Conservation (phyloP, 2,797 vertebrate genomes). For the Xenentodon cancila region DNA sequence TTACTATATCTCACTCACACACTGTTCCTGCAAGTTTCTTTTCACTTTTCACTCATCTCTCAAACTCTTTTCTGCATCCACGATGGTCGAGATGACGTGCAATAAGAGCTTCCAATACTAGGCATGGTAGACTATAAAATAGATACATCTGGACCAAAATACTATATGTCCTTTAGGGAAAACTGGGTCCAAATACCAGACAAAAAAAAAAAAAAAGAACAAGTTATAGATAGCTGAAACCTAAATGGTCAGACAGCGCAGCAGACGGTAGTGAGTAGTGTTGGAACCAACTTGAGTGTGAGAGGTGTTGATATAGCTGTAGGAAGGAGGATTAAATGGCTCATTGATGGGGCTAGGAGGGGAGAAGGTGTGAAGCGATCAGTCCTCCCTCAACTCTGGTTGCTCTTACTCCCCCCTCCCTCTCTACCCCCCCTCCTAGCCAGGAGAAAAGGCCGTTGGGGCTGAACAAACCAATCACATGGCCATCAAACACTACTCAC, state of each 20-base stretch:
- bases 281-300: conserved; percentile 59
- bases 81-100: conserved; percentile 11
- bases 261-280: conserved; percentile 41
- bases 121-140: conserved; percentile 1
- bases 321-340: conserved; percentile 91
- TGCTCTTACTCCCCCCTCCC: conserved; percentile 38
- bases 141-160: not conserved
- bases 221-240: conserved; percentile 4
- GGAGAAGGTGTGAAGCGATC: conserved; percentile 88
- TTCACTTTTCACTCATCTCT: conserved; percentile 2
- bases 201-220: conserved; percentile 1
- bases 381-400: conserved; percentile 48
- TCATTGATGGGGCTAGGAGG: conserved; percentile 92
- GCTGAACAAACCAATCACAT: conserved; percentile 92
- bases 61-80: not conserved
- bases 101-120: not conserved
- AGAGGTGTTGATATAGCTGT: conserved; percentile 84
- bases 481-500: conserved; percentile 90
- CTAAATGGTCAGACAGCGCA: conserved; percentile 11
- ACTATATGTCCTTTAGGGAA: not conserved
- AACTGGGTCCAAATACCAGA: not conserved
- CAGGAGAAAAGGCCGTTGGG: conserved; percentile 87
- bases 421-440: conserved; percentile 31
- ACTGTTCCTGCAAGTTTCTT: conserved; percentile 4
- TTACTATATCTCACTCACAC: conserved; percentile 35